phyloP scores from a whole-genome alignment of 2,888 invertebrate species.

The Athripsodes cinereus region DNA sequence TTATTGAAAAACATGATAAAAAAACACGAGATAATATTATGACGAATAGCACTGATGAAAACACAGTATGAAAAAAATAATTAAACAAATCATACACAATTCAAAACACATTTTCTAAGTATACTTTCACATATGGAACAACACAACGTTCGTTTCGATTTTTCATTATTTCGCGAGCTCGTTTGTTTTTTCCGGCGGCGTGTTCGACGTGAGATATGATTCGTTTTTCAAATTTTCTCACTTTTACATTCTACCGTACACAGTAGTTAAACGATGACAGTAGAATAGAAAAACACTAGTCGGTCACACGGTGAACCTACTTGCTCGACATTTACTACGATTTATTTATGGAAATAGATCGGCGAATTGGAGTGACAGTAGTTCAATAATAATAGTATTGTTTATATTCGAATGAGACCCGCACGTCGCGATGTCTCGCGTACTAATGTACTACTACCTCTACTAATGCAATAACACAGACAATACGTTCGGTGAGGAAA shows the following conservation, averaged over 20 bases:
- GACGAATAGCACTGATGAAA: background rate
- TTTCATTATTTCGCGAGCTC: background rate
- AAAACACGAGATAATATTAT: background rate
- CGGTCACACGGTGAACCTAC: background rate
- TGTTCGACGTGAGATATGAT: background rate
- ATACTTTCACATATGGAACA: background rate
- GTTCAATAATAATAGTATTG: too few relatives aligned
- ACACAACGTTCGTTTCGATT: background rate
- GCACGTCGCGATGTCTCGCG: conserved; percentile 23
- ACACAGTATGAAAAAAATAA: background rate
- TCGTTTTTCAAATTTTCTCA: background rate
- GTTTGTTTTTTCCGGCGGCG: too few relatives aligned
- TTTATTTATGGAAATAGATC: conserved; percentile 6
- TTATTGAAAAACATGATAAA: background rate
- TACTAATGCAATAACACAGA: too few relatives aligned
- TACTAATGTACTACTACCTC: too few relatives aligned
- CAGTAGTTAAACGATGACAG: too few relatives aligned
- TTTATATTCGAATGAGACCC: conserved; percentile 12
- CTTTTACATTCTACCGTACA: background rate
- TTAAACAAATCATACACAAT: background rate
- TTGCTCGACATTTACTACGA: conserved; percentile 6
- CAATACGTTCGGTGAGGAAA: too few relatives aligned
- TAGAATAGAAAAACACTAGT: too few relatives aligned
- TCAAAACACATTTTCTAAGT: background rate
- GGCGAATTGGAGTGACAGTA: too few relatives aligned